Evolutionary conservation across 2,888 invertebrate species (phyloP).

Genomic region (Lycaena phlaeas): DNA sequence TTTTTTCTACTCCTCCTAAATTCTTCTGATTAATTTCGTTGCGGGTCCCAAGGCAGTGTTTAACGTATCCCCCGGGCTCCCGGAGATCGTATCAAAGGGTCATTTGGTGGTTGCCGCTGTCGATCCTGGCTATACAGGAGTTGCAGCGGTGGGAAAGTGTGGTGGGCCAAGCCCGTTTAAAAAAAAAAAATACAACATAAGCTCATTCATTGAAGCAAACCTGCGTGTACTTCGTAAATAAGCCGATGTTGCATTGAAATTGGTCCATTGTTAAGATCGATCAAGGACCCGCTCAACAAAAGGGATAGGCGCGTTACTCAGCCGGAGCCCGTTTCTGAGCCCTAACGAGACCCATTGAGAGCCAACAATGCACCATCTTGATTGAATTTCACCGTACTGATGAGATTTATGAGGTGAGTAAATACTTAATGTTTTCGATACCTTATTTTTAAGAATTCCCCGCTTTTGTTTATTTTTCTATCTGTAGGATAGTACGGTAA

Average conservation of each 20-base stretch:
- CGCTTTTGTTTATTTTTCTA: neutral
- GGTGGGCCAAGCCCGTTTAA: too few relatives aligned
- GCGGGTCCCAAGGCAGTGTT: too few relatives aligned
- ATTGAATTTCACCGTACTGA: conserved; percentile 34
- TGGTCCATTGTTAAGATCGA: conserved; percentile 58
- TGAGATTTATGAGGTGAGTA: conserved; percentile 4
- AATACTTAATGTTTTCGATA: neutral
- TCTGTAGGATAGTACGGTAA: too few relatives aligned
- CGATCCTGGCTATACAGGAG: too few relatives aligned
- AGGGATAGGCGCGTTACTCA: conserved; percentile 41
- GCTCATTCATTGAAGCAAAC: too few relatives aligned
- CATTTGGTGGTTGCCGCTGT: too few relatives aligned
- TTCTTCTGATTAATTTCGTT: too few relatives aligned
- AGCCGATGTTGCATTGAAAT: conserved; percentile 50
- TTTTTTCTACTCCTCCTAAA: too few relatives aligned
- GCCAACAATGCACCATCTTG: conserved; percentile 54
- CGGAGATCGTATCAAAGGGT: too few relatives aligned
- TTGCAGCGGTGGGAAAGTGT: too few relatives aligned
- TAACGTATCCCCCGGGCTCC: too few relatives aligned
- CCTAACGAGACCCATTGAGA: conserved; percentile 60
- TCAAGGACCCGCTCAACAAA: conserved; percentile 61
- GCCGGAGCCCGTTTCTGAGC: conserved; percentile 49
- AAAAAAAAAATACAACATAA: too few relatives aligned
- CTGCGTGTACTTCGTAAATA: conserved; percentile 20
- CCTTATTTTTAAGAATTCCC: neutral